These are phyloP conservation scores for Aradophagus sp. DNA, from an alignment of 1,140 invertebrate genomes.

Conservation along the genomic window DNA sequence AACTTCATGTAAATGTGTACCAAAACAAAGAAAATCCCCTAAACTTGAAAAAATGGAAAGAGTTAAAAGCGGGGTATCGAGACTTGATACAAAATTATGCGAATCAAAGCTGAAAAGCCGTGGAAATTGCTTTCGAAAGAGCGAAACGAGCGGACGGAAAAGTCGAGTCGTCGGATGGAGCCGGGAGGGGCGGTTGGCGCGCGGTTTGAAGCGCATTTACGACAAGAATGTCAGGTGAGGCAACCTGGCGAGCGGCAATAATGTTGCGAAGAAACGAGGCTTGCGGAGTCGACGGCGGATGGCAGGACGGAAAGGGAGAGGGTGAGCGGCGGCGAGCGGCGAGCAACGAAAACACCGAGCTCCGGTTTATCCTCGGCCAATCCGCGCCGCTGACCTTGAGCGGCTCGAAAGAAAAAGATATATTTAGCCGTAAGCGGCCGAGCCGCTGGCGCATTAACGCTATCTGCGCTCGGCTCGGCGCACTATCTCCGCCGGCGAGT, in stretches of 20 bases:
- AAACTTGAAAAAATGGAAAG: too few species aligned
- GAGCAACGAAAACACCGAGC: slow-evolving; percentile 56
- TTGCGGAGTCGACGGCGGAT: slow-evolving; percentile 54
- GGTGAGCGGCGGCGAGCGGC: slow-evolving; percentile 25
- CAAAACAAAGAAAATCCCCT: too few species aligned
- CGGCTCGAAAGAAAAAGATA: slow-evolving; percentile 69
- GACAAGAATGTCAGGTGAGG: slow-evolving; percentile 56
- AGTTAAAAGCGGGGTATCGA: too few species aligned
- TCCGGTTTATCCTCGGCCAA: slow-evolving; percentile 68
- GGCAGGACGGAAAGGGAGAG: slow-evolving; percentile 55
- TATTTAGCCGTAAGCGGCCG: slow-evolving; percentile 68
- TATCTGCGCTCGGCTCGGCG: slow-evolving; percentile 44
- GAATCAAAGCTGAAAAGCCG: too few species aligned
- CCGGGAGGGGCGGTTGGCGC: too few species aligned
- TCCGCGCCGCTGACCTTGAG: slow-evolving; percentile 69
- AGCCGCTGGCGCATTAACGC: slow-evolving; percentile 57
- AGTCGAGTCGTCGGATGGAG: too few species aligned
- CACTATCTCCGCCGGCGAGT: slow-evolving; percentile 42
- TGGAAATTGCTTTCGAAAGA: too few species aligned
- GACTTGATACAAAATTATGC: too few species aligned
- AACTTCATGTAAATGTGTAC: too few species aligned
- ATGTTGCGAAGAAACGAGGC: slow-evolving; percentile 56
- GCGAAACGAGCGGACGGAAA: too few species aligned
- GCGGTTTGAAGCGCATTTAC: too few species aligned
- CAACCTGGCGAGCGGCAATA: slow-evolving; percentile 55